phyloP scores from a whole-genome alignment of 2,888 invertebrate species.

The Coenonympha glycerion region DNA sequence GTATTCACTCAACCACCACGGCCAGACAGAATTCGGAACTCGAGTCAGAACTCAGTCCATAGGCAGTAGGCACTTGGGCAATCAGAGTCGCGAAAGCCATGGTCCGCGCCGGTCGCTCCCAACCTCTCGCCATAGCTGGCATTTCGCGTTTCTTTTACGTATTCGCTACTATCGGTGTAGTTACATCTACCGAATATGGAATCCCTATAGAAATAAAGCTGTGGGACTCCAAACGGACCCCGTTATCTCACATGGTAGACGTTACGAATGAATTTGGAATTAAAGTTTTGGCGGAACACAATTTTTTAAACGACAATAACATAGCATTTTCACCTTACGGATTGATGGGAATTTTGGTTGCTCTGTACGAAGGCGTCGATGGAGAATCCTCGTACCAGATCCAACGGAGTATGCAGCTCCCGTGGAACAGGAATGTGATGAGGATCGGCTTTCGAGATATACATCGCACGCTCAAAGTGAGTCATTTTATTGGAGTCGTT shows the following conservation, averaged over 20 bases:
- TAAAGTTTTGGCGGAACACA: constrained; percentile 81
- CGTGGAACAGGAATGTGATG: constrained; percentile 82
- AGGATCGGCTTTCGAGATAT: constrained; percentile 88
- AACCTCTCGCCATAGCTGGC: constrained; percentile 30
- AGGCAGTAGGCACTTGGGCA: too few species aligned
- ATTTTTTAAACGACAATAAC: constrained; percentile 84
- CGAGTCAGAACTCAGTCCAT: too few species aligned
- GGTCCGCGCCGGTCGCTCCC: constrained; percentile 52
- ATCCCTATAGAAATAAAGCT: constrained; percentile 64
- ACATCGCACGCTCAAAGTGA: constrained; percentile 86
- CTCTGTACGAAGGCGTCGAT: constrained; percentile 85
- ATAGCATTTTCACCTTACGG: constrained; percentile 91
- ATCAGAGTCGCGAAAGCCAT: constrained; percentile 59
- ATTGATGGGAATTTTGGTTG: constrained; percentile 84
- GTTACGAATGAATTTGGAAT: constrained; percentile 84
- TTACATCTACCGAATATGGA: constrained; percentile 44
- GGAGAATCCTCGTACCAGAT: constrained; percentile 85
- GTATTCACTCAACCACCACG: constrained; percentile 52
- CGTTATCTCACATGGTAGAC: constrained; percentile 86
- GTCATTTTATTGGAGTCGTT: constrained; percentile 36
- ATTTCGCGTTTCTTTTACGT: constrained; percentile 35
- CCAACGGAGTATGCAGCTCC: constrained; percentile 80
- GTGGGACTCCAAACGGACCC: constrained; percentile 69
- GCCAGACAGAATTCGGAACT: too few species aligned
- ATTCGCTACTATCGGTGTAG: constrained; percentile 33